Conservation (phyloP, 2,797 vertebrate genomes). For the Bufotes viridis region DNA sequence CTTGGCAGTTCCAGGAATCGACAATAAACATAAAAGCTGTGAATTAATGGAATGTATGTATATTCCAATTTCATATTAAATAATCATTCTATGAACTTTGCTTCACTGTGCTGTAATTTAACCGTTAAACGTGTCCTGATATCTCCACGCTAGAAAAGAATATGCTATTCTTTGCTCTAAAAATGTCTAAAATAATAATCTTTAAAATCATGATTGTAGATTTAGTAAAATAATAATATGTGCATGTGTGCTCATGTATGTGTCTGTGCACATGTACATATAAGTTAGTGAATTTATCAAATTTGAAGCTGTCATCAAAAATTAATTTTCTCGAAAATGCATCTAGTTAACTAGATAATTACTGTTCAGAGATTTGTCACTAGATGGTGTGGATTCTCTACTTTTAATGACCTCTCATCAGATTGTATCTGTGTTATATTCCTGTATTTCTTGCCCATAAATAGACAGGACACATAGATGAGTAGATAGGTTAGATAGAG, state of each 20-base stretch:
- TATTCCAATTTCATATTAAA: slow-evolving; percentile 5
- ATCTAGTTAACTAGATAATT: background rate
- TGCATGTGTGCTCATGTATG: background rate
- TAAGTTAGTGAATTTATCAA: background rate
- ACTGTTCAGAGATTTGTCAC: slow-evolving; percentile 30
- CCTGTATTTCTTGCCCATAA: background rate
- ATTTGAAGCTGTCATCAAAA: background rate
- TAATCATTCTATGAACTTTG: background rate
- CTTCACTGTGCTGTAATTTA: slow-evolving; percentile 6
- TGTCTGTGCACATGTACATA: background rate
- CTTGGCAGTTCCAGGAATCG: background rate
- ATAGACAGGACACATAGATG: background rate
- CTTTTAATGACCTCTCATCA: background rate
- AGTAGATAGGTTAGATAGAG: background rate
- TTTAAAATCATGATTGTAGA: too few relatives aligned
- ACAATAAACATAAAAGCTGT: background rate
- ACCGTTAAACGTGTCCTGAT: background rate
- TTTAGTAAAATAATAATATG: background rate
- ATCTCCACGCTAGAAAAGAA: background rate
- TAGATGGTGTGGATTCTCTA: slow-evolving; percentile 19
- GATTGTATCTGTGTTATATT: background rate
- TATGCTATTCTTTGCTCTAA: too few relatives aligned
- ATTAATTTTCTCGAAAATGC: background rate
- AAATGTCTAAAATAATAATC: too few relatives aligned
- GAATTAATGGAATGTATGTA: slow-evolving; percentile 21